Evolutionary conservation across 1,140 invertebrate genomes (phyloP), one percentile per base, ranked within the genome.

Genomic region (Zaprionus inermis): DNA sequence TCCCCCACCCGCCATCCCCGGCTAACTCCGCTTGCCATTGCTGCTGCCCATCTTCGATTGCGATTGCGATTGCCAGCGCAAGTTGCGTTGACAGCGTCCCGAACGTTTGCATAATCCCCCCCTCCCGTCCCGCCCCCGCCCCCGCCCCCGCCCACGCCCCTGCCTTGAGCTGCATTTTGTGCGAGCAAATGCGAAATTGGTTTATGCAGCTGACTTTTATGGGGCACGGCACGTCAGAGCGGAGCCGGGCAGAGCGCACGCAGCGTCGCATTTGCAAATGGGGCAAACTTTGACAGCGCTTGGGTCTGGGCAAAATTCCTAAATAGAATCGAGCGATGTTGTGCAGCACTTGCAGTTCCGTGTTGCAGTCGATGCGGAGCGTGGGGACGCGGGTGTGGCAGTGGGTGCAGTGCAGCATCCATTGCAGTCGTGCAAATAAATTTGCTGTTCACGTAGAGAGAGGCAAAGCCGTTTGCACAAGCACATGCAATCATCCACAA

Each of bases 181-280:
- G 72, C 81, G 54, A 60, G 72, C 79, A 78, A 82, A 81, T 86
- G 82, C 72, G 72, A 85, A 86, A 85, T 85, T 85, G 82, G 82
- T 86, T 85, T 85, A 85, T 85, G 82, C 82, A 86, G 72, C 83
- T 88, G 83, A 86, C 82, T 86, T 86, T 88, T 88, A 86, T 88
- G 83, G 79, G 20, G 76, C 66, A 60, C 60, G 20, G 76, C 66
- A 60, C 60, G 64, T 67, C 72, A 74, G 71, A 60, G 11, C 28
- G 3, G 24, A 2, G 24, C 24, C 24, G 30, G n/a, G n/a, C 38
- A 41, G 6, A 44, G 38, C 38, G 1, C 38, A 10, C 34, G n/a
- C 2, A 14, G n/a, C 38, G 38, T 44, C n/a, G 38, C n/a, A 44
- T 44, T 44, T 44, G 54, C 24, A 56, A 56, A 30, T 56, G n/a